Conservation (phyloP, 1,140 invertebrate species). For the Meloidogyne chitwoodi region DNA sequence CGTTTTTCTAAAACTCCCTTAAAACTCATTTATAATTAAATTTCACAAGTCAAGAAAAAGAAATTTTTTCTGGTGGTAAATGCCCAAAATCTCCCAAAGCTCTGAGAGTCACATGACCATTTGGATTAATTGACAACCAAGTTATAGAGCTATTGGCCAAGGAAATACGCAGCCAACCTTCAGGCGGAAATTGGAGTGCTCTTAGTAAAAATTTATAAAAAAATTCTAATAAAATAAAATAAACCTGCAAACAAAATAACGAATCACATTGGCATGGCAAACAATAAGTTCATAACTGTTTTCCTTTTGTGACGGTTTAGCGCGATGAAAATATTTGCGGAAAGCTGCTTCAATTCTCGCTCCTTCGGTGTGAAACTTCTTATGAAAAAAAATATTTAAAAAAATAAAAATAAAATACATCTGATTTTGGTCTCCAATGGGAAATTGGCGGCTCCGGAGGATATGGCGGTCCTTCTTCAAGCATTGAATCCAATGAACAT, state of each 20-base stretch:
- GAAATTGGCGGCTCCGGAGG: constrained; percentile 36
- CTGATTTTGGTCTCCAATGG: constrained; percentile 13
- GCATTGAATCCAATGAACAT: constrained; percentile 61
- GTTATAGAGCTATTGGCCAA: constrained; percentile 89
- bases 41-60: constrained; percentile 54
- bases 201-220: constrained; percentile 67
- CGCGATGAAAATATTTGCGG: constrained; percentile 85
- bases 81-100: constrained; percentile 81
- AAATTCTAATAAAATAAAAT: background rate
- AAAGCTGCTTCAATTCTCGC: constrained; percentile 93
- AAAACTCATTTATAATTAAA: background rate
- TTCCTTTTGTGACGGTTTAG: constrained; percentile 72
- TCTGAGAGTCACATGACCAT: constrained; percentile 76
- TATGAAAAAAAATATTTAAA: constrained; percentile 21
- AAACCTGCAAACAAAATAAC: background rate
- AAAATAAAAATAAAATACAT: constrained; percentile 2
- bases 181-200: constrained; percentile 90
- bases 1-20: background rate
- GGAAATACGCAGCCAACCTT: constrained; percentile 87
- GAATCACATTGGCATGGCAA: constrained; percentile 82
- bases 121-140: constrained; percentile 77
- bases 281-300: constrained; percentile 88
- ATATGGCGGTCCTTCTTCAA: constrained; percentile 90
- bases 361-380: constrained; percentile 90
- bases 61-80: constrained; percentile 73